Base-by-base conservation (phyloP, 2,888 invertebrate genomes). In the Cephus nigrinus region DNA sequence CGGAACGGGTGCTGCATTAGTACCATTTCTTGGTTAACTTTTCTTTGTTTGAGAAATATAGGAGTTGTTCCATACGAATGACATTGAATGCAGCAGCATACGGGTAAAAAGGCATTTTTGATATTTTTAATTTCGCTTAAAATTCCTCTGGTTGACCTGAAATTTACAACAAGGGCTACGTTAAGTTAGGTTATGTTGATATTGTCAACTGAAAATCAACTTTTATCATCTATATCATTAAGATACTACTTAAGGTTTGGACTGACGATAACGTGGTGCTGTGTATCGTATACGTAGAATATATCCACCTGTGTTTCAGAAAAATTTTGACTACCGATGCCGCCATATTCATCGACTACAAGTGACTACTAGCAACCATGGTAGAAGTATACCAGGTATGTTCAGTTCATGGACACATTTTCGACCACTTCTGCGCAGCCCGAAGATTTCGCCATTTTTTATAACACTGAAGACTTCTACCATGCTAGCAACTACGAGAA, bases 21-120 rank as follows among this genome's bases (percentile, higher is more conserved):
- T 89, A 95, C 95, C 92, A 93, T 93, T 91, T 95, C 94, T 84
- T 95, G 95, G 0, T 92, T 92, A 40, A 94, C 93, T 92, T 93
- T 94, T 82, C 95, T 92, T 84, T 95, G 94, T 87, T 95, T 95
- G 69, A 88, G 92, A 79, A 89, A 90, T 4, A 90, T 80, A 55
- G 82, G 90, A 83, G 86, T 93, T 88, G 86, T 88, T 82, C 92
- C 92, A 80, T 90, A 89, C 72, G 75, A 75, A 4, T 79, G 80
- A 55, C 80, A 83, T 55, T 84, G 83, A n/a, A 80, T 68, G 32
- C 82, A 80, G 11, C 76, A 73, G 40, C 78, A 40, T 74, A 30
- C 68, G 68, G 15, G 40, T 40, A 23, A 23, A 40, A 23, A 40
- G 23, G 40, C 5, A 40, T 75, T 76, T 31, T 86, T 77, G n/a